phyloP scores from a whole-genome alignment of 2,797 vertebrate genomes.

The Enteromius paludinosus region DNA sequence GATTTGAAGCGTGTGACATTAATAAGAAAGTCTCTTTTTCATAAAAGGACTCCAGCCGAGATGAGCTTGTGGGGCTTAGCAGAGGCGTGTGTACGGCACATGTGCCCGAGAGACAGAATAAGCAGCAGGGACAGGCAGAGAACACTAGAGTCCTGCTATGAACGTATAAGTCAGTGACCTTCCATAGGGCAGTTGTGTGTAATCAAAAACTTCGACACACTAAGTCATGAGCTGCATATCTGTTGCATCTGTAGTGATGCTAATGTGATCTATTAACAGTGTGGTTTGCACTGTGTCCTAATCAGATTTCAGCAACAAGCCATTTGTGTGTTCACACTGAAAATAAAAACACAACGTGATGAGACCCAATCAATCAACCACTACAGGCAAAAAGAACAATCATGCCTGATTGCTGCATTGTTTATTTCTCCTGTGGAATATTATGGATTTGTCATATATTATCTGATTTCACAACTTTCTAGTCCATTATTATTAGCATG shows the following conservation, averaged over 20 bases:
- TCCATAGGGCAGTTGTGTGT: neutral
- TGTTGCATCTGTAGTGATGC: slow-evolving; percentile 17
- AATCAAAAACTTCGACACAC: slow-evolving; percentile 4
- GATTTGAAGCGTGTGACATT: slow-evolving; percentile 44
- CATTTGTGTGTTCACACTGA: neutral
- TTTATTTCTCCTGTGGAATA: neutral
- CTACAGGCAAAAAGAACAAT: neutral
- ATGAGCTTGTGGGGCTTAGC: slow-evolving; percentile 18
- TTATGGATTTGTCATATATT: neutral
- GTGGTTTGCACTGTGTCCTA: neutral
- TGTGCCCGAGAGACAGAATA: slow-evolving; percentile 1
- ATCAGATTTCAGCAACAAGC: slow-evolving; percentile 3
- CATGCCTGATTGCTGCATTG: neutral
- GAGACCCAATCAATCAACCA: neutral
- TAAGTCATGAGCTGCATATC: slow-evolving; percentile 10
- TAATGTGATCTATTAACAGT: slow-evolving; percentile 1
- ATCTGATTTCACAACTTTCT: neutral
- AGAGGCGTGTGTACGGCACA: slow-evolving; percentile 19
- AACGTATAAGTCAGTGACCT: neutral
- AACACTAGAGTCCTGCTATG: neutral
- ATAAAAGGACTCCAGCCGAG: slow-evolving; percentile 29
- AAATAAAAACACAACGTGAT: neutral
- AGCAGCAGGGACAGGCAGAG: slow-evolving; percentile 18
- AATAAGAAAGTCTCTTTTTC: slow-evolving; percentile 49
- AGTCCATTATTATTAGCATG: neutral